Evolutionary conservation across 2,888 invertebrate species (phyloP).

Genomic region (Hylaea fasciaria): DNA sequence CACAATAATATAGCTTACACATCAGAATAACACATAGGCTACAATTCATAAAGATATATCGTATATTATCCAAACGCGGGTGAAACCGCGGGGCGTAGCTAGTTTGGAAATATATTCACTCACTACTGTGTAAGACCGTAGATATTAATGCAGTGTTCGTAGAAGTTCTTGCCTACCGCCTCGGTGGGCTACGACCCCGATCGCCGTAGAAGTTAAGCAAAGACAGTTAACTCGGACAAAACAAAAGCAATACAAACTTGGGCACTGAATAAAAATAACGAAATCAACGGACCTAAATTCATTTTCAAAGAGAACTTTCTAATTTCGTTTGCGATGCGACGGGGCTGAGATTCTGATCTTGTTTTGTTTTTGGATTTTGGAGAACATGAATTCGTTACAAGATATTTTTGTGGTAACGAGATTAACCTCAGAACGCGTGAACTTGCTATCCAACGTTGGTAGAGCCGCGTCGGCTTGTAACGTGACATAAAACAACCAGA

Average conservation of each 20-base stretch:
- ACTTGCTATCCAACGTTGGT: too few species aligned
- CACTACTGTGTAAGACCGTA: too few species aligned
- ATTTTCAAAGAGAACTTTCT: slow-evolving; percentile 60
- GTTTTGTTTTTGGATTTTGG: slow-evolving; percentile 33
- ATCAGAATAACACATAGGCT: too few species aligned
- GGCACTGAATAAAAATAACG: slow-evolving; percentile 76
- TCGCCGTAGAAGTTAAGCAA: slow-evolving; percentile 44
- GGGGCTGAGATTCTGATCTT: slow-evolving; percentile 24
- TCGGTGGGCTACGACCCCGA: slow-evolving; percentile 5
- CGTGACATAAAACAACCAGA: neutral
- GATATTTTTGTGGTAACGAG: slow-evolving; percentile 2
- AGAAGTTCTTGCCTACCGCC: neutral
- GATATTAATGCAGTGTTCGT: too few species aligned
- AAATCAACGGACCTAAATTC: slow-evolving; percentile 64
- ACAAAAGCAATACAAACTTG: slow-evolving; percentile 72
- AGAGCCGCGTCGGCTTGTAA: too few species aligned
- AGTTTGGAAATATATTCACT: too few species aligned
- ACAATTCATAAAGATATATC: too few species aligned
- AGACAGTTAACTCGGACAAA: slow-evolving; percentile 45
- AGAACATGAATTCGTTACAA: slow-evolving; percentile 21
- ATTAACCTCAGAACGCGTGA: too few species aligned
- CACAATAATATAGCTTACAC: too few species aligned
- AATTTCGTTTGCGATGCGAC: slow-evolving; percentile 36
- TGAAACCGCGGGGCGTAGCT: too few species aligned
- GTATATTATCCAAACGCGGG: too few species aligned